Percentiles rank a stretch among this genome's conserved stretches.
These are phyloP conservation scores for Mimumesa dahlbomi DNA, from an alignment of 2,888 invertebrate genomes.

Conservation along the genomic window DNA sequence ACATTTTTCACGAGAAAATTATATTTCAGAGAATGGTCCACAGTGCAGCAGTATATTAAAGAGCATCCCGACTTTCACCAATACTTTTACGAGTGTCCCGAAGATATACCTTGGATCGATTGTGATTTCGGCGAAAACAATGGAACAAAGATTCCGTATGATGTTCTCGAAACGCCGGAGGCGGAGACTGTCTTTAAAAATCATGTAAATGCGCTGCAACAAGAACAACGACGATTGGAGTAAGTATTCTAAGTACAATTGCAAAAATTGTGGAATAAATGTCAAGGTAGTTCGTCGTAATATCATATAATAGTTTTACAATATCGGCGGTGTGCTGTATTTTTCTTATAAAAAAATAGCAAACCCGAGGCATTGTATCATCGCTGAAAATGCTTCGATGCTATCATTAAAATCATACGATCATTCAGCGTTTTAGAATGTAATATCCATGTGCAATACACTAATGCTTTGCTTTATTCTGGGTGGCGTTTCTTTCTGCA, in stretches of 20 bases:
- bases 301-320: no score
- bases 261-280: no score
- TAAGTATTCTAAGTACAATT: slow-evolving; percentile 82
- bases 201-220: slow-evolving; percentile 94
- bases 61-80: slow-evolving; percentile 96
- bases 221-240: slow-evolving; percentile 95
- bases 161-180: slow-evolving; percentile 94
- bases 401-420: slow-evolving; percentile 25
- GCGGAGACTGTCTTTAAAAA: slow-evolving; percentile 96
- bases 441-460: slow-evolving; percentile 49
- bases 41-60: slow-evolving; percentile 91
- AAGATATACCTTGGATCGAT: slow-evolving; percentile 89
- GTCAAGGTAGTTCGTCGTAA: no score
- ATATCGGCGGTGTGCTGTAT: slow-evolving; percentile 12
- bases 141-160: slow-evolving; percentile 93
- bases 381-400: slow-evolving; percentile 27
- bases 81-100: slow-evolving; percentile 93
- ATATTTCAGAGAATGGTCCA: slow-evolving; percentile 91
- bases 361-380: slow-evolving; percentile 13
- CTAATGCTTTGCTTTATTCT: slow-evolving; percentile 79
- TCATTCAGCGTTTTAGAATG: slow-evolving; percentile 32
- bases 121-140: slow-evolving; percentile 85
- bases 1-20: no score
- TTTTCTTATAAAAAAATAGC: slow-evolving; percentile 21
- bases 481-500: slow-evolving; percentile 80